Conservation (phyloP, 2,797 vertebrate species). For the Rallus crepitans region DNA sequence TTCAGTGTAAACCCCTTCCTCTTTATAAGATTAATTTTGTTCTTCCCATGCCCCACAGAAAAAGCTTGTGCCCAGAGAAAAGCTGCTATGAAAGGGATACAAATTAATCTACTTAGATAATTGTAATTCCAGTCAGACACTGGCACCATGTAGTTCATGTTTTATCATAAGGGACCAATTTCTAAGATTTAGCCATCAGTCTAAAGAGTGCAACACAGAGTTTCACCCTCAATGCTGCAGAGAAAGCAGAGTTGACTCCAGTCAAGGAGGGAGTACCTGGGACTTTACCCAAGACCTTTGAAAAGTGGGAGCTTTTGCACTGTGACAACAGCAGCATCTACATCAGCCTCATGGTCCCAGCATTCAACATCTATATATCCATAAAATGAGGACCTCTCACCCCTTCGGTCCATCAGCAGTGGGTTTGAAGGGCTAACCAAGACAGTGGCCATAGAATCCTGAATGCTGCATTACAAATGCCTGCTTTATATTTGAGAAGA, state of each 20-base stretch:
- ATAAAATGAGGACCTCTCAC: neutral
- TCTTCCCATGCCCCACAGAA: constrained; percentile 56
- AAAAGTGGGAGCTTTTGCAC: neutral
- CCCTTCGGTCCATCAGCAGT: neutral
- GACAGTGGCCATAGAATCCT: neutral
- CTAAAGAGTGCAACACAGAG: neutral
- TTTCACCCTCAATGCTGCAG: neutral
- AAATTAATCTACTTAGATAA: constrained; percentile 70
- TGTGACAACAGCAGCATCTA: neutral
- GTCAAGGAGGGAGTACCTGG: fast-evolving
- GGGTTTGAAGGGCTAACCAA: neutral
- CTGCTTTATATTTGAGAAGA: neutral
- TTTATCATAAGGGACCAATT: constrained; percentile 59
- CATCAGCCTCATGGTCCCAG: neutral
- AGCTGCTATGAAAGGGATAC: constrained; percentile 57
- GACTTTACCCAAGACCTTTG: neutral
- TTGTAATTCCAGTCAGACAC: constrained; percentile 70
- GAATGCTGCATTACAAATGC: fast-evolving
- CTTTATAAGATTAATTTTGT: constrained; percentile 73
- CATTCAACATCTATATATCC: neutral
- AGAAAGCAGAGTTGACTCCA: neutral
- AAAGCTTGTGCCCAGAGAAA: constrained; percentile 41
- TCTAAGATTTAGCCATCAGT: constrained; percentile 18
- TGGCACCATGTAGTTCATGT: constrained; percentile 66
- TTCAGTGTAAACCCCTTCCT: constrained; percentile 67